phyloP scores from a whole-genome alignment of 1,140 invertebrate genomes.

The Notospermus geniculatus region DNA sequence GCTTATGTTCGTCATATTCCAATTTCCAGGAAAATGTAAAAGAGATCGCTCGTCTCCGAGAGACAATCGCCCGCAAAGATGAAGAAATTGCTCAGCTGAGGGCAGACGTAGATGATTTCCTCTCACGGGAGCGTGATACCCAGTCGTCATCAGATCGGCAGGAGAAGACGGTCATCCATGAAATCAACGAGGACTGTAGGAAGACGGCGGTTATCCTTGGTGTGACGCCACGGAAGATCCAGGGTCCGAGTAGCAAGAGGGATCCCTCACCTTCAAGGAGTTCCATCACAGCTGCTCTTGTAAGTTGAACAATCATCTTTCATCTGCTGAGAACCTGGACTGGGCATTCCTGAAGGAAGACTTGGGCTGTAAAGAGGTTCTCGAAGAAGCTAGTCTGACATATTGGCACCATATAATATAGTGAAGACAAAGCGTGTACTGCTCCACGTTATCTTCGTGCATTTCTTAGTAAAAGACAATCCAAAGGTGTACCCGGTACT shows the following conservation, averaged over 20 bases:
- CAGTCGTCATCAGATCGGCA: constrained; percentile 31
- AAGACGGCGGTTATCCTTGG: constrained; percentile 38
- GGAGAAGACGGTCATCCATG: constrained; percentile 43
- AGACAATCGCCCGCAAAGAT: constrained; percentile 36
- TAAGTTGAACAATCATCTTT: constrained; percentile 21
- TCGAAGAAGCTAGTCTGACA: too few species aligned
- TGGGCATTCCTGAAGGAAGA: not conserved
- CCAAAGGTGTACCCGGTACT: too few species aligned
- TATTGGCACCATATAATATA: too few species aligned
- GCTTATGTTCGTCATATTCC: too few species aligned
- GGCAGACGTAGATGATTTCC: constrained; percentile 26
- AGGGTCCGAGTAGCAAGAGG: constrained; percentile 1
- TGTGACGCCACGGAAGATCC: constrained; percentile 36
- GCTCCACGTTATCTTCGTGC: too few species aligned
- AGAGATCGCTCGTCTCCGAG: constrained; percentile 37
- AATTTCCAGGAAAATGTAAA: constrained; percentile 39
- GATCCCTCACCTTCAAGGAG: constrained; percentile 10
- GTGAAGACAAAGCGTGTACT: too few species aligned
- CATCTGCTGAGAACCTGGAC: too few species aligned
- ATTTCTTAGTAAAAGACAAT: too few species aligned
- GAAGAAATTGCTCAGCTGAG: constrained; percentile 36
- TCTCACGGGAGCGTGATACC: constrained; percentile 33
- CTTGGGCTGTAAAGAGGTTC: too few species aligned
- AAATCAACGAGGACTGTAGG: constrained; percentile 50
- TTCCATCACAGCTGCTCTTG: constrained; percentile 36